Base-by-base conservation (phyloP, 2,888 invertebrate genomes). In the Mesochorus sp. region DNA sequence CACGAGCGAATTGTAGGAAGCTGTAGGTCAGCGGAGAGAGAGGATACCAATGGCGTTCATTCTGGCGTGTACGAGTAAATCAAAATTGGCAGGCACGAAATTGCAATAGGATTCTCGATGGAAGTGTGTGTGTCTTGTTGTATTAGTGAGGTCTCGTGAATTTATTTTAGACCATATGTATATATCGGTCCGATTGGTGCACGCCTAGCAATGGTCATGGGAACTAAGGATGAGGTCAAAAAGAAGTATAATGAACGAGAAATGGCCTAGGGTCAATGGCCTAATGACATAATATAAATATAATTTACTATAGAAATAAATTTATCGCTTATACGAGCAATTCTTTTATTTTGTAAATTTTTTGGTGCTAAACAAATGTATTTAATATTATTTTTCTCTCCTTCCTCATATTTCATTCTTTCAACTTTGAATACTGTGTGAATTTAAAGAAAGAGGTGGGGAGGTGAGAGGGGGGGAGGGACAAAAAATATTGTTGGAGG, bases 11-110 rank as follows among this genome's bases (percentile, higher is more conserved):
- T 59, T 37, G 28, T 39, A 37, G 55, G 34, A 19, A 31, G 17
- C n/a, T 6, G 26, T n/a, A n/a, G 37, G 10, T n/a, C 17, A 19
- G 53, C n/a, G n/a, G n/a, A n/a, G n/a, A n/a, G n/a, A n/a, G 44
- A 37, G 44, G 37, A 64, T 34, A 47, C 44, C 42, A 39, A 67
- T 14, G 21, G 59, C 21, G 57, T 49, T 55, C 47, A 51, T 44
- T 78, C 68, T n/a, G 57, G 51, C 57, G 37, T 68, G 51, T 17
- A 61, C n/a, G 77, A 80, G 79, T 83, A 84, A 86, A 86, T 86
- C 84, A 84, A 82, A 84, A 84, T 82, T 84, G 86, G 80, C 83
- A 76, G 81, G 39, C 82, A 51, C 61, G 80, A 80, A 85, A 85
- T 86, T 84, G 83, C 83, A 79, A 82, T 79, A 73, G 72, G 49